Conservation (phyloP, 2,888 invertebrate species). For the Microchrysa polita region DNA sequence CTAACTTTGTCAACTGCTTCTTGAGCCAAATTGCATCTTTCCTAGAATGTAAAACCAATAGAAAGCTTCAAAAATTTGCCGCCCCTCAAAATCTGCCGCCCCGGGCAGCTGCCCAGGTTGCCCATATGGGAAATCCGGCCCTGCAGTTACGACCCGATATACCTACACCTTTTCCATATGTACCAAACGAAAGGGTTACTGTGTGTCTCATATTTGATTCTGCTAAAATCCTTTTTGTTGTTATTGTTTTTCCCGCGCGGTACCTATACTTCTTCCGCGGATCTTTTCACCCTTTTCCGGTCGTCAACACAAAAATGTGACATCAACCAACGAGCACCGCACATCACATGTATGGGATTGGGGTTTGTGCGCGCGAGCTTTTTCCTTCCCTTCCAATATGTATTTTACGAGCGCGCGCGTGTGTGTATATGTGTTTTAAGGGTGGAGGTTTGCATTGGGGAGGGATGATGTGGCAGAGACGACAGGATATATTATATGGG, state of each 20-base stretch:
- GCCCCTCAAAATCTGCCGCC: no score
- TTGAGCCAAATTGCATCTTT: no score
- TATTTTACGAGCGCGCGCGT: constrained; percentile 24
- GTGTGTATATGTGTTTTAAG: constrained; percentile 1
- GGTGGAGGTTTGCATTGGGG: neutral
- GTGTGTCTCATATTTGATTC: constrained; percentile 15
- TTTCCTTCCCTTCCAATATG: constrained; percentile 35
- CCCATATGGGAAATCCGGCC: no score
- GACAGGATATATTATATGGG: neutral
- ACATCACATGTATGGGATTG: constrained; percentile 3
- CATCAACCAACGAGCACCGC: constrained; percentile 23
- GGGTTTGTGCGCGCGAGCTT: constrained; percentile 38
- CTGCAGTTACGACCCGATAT: no score
- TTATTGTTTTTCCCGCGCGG: no score
- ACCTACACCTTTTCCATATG: no score
- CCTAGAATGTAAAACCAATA: no score
- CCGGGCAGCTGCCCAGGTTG: no score
- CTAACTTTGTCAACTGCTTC: no score
- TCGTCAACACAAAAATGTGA: constrained; percentile 4
- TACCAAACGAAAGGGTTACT: constrained; percentile 5
- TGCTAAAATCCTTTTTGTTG: neutral
- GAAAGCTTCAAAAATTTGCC: no score
- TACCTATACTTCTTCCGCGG: neutral
- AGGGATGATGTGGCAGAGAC: neutral
- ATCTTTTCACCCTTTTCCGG: constrained; percentile 23